Evolutionary conservation across 2,797 vertebrate species (phyloP).

Genomic region (Sylvilagus floridanus): DNA sequence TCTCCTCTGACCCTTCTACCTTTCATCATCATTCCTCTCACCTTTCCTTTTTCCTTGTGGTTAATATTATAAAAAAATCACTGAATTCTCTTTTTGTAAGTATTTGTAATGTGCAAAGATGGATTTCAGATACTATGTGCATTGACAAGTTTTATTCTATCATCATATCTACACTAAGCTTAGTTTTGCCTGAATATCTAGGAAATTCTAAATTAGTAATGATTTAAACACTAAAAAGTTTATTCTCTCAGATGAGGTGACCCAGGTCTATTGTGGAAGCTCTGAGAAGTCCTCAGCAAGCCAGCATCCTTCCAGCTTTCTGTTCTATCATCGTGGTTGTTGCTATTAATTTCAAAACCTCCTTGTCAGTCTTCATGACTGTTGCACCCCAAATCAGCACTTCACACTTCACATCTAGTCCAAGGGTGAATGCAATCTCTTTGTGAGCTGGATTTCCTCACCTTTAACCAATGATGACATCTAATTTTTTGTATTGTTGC

Average conservation of each 20-base stretch:
- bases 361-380: background rate
- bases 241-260: background rate
- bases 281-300: background rate
- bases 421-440: background rate
- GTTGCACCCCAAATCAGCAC: too few relatives aligned
- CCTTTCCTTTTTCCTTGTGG: background rate
- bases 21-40: background rate
- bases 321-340: background rate
- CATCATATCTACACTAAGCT: background rate
- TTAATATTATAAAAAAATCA: background rate
- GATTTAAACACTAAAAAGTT: background rate
- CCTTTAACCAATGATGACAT: background rate
- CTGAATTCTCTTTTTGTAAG: background rate
- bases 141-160: background rate
- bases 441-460: background rate
- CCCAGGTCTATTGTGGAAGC: background rate
- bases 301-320: background rate
- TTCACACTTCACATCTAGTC: too few relatives aligned
- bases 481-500: background rate
- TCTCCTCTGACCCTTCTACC: background rate
- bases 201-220: background rate
- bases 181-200: background rate
- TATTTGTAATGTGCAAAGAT: background rate
- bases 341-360: background rate
- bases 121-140: background rate